Evolutionary conservation across 1,140 invertebrate genomes (phyloP), one percentile per base, ranked within the genome.

Genomic region (Psilanteris sp.): DNA sequence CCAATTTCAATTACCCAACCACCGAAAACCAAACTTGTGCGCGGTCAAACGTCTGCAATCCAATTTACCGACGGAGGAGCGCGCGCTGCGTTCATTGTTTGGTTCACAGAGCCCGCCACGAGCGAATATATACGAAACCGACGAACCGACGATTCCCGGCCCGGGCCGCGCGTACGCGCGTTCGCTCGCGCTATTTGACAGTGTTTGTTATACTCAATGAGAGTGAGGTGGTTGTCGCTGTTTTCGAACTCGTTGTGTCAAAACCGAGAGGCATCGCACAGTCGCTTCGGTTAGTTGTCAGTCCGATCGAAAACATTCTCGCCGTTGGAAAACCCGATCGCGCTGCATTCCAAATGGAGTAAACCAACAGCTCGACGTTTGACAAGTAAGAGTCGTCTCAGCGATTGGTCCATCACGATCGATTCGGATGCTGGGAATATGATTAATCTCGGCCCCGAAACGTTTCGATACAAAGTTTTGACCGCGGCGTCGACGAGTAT

Each of bases 181-280:
- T 3, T 7, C 24, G 24, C 1, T 8, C 7, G 7, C 24, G 24
- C 7, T 26, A 26, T 32, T 32, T 32, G 41, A 39, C 44, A 70
- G 66, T 70, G 66, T 59, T 70, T 70, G 66, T 70, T 59, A 52
- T 70, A 54, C 36, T 10, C 43, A 13, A 52, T 26, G 43, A 16
- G 44, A 59, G 54, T 2, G 41, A 16, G 66, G 36, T 34, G 7
- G 20, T 10, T 5, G 37, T 16, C 29, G 22, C 22, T 22, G 26
- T 7, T 37, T 11, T 3, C 13, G 8, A 16, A 31, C 8, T 39
- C 39, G 34, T 41, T 6, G 41, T 24, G 41, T 26, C 1, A 36
- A 37, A 8, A 44, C 31, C 48, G 31, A 55, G 52, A 57, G 10
- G 7, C 7, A 10, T 10, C 29, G 26, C 20, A 15, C 41, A 22